A percentile compares a stretch with the other conserved stretches of the same genome.
Evolutionary conservation across 2,888 invertebrate species (phyloP).

Genomic region (Chesias legatella): DNA sequence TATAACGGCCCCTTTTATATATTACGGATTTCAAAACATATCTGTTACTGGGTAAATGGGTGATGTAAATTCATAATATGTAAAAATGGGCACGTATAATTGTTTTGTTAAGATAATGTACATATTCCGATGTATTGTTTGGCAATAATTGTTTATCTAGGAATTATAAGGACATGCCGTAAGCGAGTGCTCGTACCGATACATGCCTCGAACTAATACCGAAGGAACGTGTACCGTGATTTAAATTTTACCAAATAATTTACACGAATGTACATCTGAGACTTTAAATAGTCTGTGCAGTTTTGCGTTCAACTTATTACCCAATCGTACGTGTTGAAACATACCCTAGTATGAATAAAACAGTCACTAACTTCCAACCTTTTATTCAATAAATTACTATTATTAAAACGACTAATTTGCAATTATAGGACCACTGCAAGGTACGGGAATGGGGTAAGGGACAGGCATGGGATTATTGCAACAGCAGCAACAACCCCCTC

Average conservation of each 20-base stretch:
- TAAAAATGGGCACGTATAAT: constrained; percentile 47
- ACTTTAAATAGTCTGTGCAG: constrained; percentile 15
- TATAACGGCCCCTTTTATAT: constrained; percentile 51
- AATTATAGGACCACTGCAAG: constrained; percentile 37
- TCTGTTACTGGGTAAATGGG: constrained; percentile 44
- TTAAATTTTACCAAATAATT: constrained; percentile 7
- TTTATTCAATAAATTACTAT: background rate
- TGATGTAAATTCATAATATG: constrained; percentile 40
- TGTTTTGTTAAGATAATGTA: constrained; percentile 19
- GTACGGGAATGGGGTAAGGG: constrained; percentile 49
- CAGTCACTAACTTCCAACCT: background rate
- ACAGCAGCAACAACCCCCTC: constrained; percentile 32
- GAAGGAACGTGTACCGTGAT: constrained; percentile 6
- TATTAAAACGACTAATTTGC: constrained; percentile 9
- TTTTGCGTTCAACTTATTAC: constrained; percentile 13
- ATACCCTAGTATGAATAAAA: background rate
- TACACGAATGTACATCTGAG: constrained; percentile 5
- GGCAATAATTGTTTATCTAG: constrained; percentile 16
- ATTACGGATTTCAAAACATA: constrained; percentile 54
- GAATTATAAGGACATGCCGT: constrained; percentile 6
- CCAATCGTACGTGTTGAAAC: constrained; percentile 17
- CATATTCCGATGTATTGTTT: constrained; percentile 11
- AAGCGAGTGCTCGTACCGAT: background rate
- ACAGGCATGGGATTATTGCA: constrained; percentile 38
- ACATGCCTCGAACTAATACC: constrained; percentile 2